Conservation (phyloP, 1,140 invertebrate genomes). For the Thaumetopoea pityocampa region DNA sequence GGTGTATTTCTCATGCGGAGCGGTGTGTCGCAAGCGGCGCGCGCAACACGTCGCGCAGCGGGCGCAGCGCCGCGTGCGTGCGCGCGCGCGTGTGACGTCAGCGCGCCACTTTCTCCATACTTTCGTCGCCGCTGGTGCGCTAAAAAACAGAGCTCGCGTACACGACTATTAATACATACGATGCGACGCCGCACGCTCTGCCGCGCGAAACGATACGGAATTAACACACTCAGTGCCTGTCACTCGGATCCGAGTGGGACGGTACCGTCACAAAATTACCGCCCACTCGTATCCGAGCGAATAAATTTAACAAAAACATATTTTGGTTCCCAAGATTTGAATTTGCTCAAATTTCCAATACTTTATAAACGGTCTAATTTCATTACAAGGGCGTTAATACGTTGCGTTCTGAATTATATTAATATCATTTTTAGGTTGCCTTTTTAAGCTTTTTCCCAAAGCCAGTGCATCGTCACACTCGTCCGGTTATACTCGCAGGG, state of each 20-base stretch:
- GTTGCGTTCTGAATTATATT: no score
- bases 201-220: slow-evolving; percentile 55
- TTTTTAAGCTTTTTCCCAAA: no score
- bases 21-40: slow-evolving; percentile 55
- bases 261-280: no score
- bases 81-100: slow-evolving; percentile 69
- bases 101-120: slow-evolving; percentile 72
- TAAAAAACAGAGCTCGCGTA: slow-evolving; percentile 64
- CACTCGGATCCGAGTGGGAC: slow-evolving; percentile 23
- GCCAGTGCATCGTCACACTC: no score
- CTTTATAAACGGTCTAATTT: no score
- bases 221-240: slow-evolving; percentile 43
- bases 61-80: slow-evolving; percentile 50
- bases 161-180: slow-evolving; percentile 63
- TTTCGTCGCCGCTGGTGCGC: slow-evolving; percentile 67
- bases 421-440: no score
- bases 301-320: no score
- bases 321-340: no score
- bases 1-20: slow-evolving; percentile 52
- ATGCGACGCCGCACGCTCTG: slow-evolving; percentile 55
- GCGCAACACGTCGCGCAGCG: slow-evolving; percentile 41
- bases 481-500: no score
- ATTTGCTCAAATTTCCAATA: no score
- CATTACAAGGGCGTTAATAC: no score
- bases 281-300: no score